phyloP scores from a whole-genome alignment of 2,113 vertebrate species.

The Cichladusa arquata region DNA sequence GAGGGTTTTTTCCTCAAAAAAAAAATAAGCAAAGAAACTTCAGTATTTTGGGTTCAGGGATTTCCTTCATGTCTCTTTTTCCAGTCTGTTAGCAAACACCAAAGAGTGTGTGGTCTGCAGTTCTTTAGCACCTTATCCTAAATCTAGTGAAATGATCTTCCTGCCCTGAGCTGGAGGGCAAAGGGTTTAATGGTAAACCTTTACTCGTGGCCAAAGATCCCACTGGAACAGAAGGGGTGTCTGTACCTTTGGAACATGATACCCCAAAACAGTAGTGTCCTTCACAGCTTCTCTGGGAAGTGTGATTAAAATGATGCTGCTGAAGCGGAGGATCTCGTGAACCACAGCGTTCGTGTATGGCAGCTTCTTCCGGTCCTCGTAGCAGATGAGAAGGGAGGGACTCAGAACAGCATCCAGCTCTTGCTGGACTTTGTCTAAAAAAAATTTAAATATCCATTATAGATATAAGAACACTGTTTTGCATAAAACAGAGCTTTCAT shows the following conservation, averaged over 20 bases:
- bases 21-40: neutral
- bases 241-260: constrained; percentile 50
- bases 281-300: constrained; percentile 15
- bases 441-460: neutral
- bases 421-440: neutral
- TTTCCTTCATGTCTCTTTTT: neutral
- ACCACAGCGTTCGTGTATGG: constrained; percentile 15
- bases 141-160: neutral
- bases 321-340: constrained; percentile 34
- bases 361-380: neutral
- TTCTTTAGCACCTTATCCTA: neutral
- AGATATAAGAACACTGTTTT: neutral
- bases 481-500: neutral
- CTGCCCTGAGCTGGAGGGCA: neutral
- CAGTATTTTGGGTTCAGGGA: neutral
- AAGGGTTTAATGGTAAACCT: neutral
- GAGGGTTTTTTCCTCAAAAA: neutral
- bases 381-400: neutral
- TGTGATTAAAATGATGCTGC: constrained; percentile 2
- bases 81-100: neutral
- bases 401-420: neutral
- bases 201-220: neutral
- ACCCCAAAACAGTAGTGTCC: constrained; percentile 1
- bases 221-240: neutral
- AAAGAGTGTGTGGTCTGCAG: neutral